Evolutionary conservation across 2,888 invertebrate species (phyloP).

Genomic region (Drosophila robusta): DNA sequence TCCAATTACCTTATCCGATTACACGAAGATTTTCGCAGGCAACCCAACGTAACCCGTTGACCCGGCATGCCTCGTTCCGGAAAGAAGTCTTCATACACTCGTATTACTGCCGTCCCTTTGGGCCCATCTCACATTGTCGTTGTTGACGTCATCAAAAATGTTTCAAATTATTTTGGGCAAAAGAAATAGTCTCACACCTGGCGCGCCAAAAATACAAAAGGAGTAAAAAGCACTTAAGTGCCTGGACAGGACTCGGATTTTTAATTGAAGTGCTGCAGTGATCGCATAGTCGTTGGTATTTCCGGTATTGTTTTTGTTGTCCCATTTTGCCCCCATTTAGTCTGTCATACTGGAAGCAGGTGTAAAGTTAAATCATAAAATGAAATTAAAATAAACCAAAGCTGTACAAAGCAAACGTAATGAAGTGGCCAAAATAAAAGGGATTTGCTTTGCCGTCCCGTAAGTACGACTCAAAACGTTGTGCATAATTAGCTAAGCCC

Average conservation of each 20-base stretch:
- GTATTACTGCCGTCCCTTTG: slow-evolving; percentile 67
- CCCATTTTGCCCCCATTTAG: slow-evolving; percentile 11
- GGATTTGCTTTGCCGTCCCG: slow-evolving; percentile 56
- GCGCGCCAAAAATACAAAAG: slow-evolving; percentile 33
- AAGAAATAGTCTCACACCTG: slow-evolving; percentile 65
- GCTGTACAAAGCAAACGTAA: slow-evolving; percentile 57
- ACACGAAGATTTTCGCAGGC: slow-evolving; percentile 80
- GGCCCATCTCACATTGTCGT: slow-evolving; percentile 41
- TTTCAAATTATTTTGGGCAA: slow-evolving; percentile 66
- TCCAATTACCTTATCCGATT: slow-evolving; percentile 85
- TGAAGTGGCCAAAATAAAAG: slow-evolving; percentile 63
- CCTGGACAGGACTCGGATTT: slow-evolving; percentile 68
- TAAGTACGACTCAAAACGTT: slow-evolving; percentile 45
- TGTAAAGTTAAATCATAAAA: slow-evolving; percentile 84
- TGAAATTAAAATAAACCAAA: slow-evolving; percentile 83
- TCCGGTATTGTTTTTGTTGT: slow-evolving; percentile 45
- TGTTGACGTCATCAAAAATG: slow-evolving; percentile 66
- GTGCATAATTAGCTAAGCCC: slow-evolving; percentile 78
- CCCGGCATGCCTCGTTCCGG: slow-evolving; percentile 50
- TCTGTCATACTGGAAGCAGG: slow-evolving; percentile 70
- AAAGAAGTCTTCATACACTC: slow-evolving; percentile 45
- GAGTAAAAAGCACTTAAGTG: slow-evolving; percentile 77
- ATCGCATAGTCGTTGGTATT: slow-evolving; percentile 42
- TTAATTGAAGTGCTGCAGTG: slow-evolving; percentile 79
- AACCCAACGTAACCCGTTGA: slow-evolving; percentile 62